Conservation (phyloP, 1,140 invertebrate genomes). For the Phortica variegata region DNA sequence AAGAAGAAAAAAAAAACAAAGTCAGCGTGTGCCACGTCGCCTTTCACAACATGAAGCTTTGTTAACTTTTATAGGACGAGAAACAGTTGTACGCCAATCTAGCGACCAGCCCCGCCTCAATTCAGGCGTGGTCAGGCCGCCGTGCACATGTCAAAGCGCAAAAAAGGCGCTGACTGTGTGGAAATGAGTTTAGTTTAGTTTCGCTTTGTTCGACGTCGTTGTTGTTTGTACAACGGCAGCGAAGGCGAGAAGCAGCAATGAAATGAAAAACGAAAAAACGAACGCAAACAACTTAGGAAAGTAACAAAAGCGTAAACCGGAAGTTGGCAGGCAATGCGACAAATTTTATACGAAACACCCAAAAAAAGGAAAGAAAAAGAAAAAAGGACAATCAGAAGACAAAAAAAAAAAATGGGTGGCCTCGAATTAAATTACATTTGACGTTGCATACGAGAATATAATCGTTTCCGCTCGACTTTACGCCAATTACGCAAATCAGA, state of each 20-base stretch:
- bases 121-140: too few species aligned
- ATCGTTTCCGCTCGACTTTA: slow-evolving; percentile 48
- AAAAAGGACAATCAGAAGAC: neutral
- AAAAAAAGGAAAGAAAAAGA: neutral
- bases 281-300: too few species aligned
- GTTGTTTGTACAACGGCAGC: too few species aligned
- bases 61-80: too few species aligned
- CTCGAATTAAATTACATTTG: slow-evolving; percentile 43
- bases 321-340: slow-evolving; percentile 32
- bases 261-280: too few species aligned
- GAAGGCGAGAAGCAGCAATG: too few species aligned
- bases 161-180: slow-evolving; percentile 22
- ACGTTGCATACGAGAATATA: slow-evolving; percentile 22
- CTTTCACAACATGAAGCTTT: too few species aligned
- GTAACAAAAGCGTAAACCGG: too few species aligned
- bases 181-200: neutral
- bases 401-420: slow-evolving; percentile 25
- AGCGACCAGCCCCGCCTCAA: too few species aligned
- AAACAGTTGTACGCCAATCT: too few species aligned
- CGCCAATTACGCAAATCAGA: slow-evolving; percentile 47
- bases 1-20: slow-evolving; percentile 3
- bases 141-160: too few species aligned
- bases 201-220: neutral
- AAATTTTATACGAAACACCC: slow-evolving; percentile 14
- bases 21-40: too few species aligned